Evolutionary conservation across 2,888 invertebrate genomes (phyloP).

Genomic region (Noctua janthe): DNA sequence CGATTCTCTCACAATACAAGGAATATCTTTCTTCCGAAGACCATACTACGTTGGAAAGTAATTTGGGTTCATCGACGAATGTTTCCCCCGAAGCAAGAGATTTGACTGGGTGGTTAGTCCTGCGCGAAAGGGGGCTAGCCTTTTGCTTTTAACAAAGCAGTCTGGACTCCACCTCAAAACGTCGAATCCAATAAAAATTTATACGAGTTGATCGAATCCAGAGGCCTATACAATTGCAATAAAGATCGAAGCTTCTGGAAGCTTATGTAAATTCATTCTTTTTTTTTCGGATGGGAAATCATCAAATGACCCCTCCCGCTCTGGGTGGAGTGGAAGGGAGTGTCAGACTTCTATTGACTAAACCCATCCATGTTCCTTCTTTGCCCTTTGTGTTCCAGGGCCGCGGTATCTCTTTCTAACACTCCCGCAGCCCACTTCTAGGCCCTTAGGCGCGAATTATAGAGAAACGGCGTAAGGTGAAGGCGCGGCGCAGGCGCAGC

Average conservation of each 20-base stretch:
- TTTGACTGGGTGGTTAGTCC: neutral
- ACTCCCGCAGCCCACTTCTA: too few species aligned
- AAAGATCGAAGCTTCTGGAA: neutral
- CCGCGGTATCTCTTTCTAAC: too few species aligned
- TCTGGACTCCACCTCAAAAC: neutral
- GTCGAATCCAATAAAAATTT: neutral
- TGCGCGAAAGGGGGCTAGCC: neutral
- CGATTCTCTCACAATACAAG: neutral
- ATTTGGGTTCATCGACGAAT: neutral
- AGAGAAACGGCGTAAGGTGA: too few species aligned
- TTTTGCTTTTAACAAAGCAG: neutral
- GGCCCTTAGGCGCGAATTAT: neutral
- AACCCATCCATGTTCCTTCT: too few species aligned
- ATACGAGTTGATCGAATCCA: neutral
- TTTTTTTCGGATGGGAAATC: too few species aligned
- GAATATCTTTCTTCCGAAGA: neutral
- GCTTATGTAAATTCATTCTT: neutral
- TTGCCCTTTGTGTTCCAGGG: too few species aligned
- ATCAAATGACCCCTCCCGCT: too few species aligned
- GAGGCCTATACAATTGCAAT: neutral
- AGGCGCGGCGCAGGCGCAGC: too few species aligned
- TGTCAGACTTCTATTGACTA: too few species aligned
- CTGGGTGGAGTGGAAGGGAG: too few species aligned
- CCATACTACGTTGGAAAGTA: neutral
- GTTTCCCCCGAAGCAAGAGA: neutral